Conservation (phyloP, 2,113 vertebrate genomes). For the Tor tambroides region DNA sequence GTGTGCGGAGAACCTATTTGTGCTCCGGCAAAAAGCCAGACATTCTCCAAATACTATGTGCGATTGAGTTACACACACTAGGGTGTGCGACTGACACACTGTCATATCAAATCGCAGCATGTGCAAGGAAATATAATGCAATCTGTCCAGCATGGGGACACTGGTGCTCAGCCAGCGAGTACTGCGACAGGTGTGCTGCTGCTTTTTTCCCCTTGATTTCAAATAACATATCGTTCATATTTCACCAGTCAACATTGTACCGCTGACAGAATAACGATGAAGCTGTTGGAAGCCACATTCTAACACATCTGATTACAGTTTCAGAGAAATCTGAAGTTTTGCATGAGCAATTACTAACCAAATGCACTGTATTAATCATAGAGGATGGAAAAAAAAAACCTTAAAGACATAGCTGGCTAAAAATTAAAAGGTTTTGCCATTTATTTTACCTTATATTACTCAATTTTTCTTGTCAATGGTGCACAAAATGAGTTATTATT, state of each 20-base stretch:
- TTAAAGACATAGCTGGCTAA: no score
- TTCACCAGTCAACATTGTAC: slow-evolving; percentile 39
- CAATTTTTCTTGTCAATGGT: no score
- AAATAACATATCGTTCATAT: slow-evolving; percentile 43
- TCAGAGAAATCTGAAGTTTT: slow-evolving; percentile 6
- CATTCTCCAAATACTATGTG: slow-evolving; percentile 74
- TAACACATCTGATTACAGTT: slow-evolving; percentile 1
- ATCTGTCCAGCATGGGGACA: slow-evolving; percentile 55
- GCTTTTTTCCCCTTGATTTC: slow-evolving; percentile 3
- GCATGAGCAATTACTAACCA: background rate
- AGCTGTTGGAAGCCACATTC: slow-evolving; percentile 29
- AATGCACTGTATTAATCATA: background rate
- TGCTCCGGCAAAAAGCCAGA: slow-evolving; percentile 70
- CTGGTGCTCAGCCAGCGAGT: slow-evolving; percentile 57
- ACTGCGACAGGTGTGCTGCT: slow-evolving; percentile 70
- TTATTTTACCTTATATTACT: no score
- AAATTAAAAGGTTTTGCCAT: no score
- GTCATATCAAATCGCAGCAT: slow-evolving; percentile 74
- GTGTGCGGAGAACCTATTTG: slow-evolving; percentile 69
- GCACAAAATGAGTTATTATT: no score
- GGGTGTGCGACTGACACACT: slow-evolving; percentile 60
- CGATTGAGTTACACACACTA: slow-evolving; percentile 75
- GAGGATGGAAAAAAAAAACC: background rate
- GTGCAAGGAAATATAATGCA: slow-evolving; percentile 73
- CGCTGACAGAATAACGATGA: slow-evolving; percentile 56